These are phyloP conservation scores for Thaumetopoea pityocampa DNA, from an alignment of 1,140 invertebrate species.

Conservation along the genomic window DNA sequence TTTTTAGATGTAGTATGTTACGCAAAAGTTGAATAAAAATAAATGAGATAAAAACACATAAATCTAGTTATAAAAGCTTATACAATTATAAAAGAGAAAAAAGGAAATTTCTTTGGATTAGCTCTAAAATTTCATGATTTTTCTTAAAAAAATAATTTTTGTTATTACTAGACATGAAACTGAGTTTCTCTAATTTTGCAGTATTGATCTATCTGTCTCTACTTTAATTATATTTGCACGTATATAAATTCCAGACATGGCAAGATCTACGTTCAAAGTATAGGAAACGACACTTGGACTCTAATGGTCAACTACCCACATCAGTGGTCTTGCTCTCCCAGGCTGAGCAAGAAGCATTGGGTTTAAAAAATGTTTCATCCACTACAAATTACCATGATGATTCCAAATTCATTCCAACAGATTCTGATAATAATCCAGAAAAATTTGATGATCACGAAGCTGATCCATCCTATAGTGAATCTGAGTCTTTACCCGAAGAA, in stretches of 20 bases:
- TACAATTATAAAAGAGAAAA: too few relatives aligned
- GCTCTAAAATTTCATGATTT: too few relatives aligned
- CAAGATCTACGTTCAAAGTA: slow-evolving; percentile 57
- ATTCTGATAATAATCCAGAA: slow-evolving; percentile 33
- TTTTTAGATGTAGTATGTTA: too few relatives aligned
- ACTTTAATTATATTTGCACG: background rate
- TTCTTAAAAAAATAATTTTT: too few relatives aligned
- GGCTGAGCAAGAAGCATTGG: slow-evolving; percentile 45
- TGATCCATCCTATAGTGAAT: slow-evolving; percentile 39
- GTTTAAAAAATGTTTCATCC: slow-evolving; percentile 34
- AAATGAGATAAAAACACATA: too few relatives aligned
- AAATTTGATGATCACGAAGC: slow-evolving; percentile 35
- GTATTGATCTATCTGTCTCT: background rate
- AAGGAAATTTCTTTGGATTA: too few relatives aligned
- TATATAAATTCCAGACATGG: slow-evolving; percentile 52
- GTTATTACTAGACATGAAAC: too few relatives aligned
- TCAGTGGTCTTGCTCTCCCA: slow-evolving; percentile 32
- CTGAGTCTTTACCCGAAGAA: slow-evolving; percentile 36
- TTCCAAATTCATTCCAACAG: slow-evolving; percentile 40
- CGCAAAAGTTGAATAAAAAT: too few relatives aligned
- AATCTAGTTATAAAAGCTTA: too few relatives aligned
- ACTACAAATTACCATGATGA: slow-evolving; percentile 29
- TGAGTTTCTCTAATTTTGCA: too few relatives aligned
- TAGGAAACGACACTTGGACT: slow-evolving; percentile 44
- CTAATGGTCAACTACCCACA: slow-evolving; percentile 38